Evolutionary conservation across 2,888 invertebrate species (phyloP), one percentile per base, ranked within the genome.

Genomic region (Drosophila sordidula): DNA sequence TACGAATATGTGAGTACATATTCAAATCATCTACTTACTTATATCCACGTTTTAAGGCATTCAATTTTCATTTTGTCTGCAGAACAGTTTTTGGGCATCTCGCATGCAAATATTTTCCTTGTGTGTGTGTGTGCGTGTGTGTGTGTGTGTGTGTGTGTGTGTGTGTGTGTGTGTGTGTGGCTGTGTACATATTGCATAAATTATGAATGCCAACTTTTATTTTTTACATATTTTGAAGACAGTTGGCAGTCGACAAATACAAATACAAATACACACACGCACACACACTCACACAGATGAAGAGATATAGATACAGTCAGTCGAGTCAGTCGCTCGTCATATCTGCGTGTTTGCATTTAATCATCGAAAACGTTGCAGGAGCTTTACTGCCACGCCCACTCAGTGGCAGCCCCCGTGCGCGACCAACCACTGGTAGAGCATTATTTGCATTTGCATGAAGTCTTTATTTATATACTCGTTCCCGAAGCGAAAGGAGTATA

Each of bases 291-390:
- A 38, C 22, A 25, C 14, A 47, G 25, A 49, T 22, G 36, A 11
- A 25, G 9, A 18, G 12, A 34, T 34, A 57, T 59, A 75, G 57
- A 62, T 41, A 54, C 61, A 58, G 61, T 39, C 51, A 32, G 78
- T 52, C 75, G 70, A 55, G 69, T 68, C 72, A 55, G 77, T 77
- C 68, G 77, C 69, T 81, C 84, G 77, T 83, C 84, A 87, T 87
- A 85, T 87, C 87, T 87, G 86, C 85, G 86, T 85, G 85, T 85
- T 85, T 80, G 88, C 85, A 87, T 88, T 85, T 89, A 89, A 89
- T 89, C 89, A 89, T 86, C 82, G 89, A 89, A 89, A 88, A 77
- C 77, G 80, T 81, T 84, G 83, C 87, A 86, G 67, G 69, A 65
- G 64, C 58, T 47, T 14, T 59, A 45, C 59, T 57, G 69, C 54